These are phyloP conservation scores for Gambusia yucatana DNA, from an alignment of 2,797 vertebrate genomes.

Conservation along the genomic window DNA sequence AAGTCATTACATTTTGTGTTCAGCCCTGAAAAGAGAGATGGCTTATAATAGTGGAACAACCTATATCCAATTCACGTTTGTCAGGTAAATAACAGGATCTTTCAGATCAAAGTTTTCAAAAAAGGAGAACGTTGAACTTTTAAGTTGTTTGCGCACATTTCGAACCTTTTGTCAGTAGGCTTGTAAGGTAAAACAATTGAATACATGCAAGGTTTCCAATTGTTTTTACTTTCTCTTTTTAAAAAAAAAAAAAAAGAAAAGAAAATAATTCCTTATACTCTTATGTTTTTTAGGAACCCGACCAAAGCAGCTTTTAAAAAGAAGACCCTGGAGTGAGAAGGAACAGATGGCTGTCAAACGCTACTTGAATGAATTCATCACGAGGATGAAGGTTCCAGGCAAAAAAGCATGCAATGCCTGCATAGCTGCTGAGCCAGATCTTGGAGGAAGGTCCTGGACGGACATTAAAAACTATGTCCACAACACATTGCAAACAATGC, in stretches of 20 bases:
- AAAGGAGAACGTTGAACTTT: background rate
- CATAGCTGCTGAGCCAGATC: slow-evolving; percentile 76
- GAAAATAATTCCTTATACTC: slow-evolving; percentile 3
- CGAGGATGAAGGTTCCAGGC: slow-evolving; percentile 75
- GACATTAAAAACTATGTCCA: slow-evolving; percentile 79
- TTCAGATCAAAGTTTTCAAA: background rate
- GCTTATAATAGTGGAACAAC: background rate
- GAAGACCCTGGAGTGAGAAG: slow-evolving; percentile 72
- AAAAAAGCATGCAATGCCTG: slow-evolving; percentile 80
- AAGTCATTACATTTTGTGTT: background rate
- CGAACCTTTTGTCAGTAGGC: background rate
- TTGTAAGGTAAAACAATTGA: background rate
- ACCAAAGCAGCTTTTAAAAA: slow-evolving; percentile 61
- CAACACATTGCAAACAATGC: slow-evolving; percentile 75
- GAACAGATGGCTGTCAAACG: slow-evolving; percentile 76
- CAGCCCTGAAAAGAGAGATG: background rate
- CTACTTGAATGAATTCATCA: slow-evolving; percentile 68
- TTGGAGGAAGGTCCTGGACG: slow-evolving; percentile 74
- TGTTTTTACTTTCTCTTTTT: background rate
- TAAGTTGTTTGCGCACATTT: background rate
- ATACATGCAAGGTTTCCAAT: background rate
- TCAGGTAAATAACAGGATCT: background rate
- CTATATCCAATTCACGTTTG: background rate
- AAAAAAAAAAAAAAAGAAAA: slow-evolving; percentile 1
- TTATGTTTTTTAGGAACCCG: slow-evolving; percentile 51